Base-by-base conservation (phyloP, 2,888 invertebrate species). In the Hirtodrosophila histrioides region DNA sequence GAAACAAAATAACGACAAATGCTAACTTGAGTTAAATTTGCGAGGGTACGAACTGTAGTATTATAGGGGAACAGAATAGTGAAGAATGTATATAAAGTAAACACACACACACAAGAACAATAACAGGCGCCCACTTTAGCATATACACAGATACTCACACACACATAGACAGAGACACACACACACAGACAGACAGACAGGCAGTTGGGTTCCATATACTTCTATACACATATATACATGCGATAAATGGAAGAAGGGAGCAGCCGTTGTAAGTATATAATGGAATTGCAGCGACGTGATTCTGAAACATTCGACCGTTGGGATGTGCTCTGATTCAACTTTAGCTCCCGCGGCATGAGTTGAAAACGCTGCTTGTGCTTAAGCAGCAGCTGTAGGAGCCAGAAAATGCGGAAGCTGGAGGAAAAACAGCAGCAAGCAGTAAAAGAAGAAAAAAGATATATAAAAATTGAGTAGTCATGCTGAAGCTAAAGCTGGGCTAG, bases 311-410 rank as follows among this genome's bases (percentile, higher is more conserved):
- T 88, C 88, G 90, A 91, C 90, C 91, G 86, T 88, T 88, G 90
- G 90, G 91, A 91, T 90, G 88, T 88, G 90, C 88, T 89, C 89
- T 90, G 91, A 91, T 91, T 91, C 90, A 83, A 88, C 78, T 86
- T 88, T 87, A 49, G 82, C 67, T 82, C 73, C 82, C 79, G 78
- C 64, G 76, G 76, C 80, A 70, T 58, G 72, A 72, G 76, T 35
- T 48, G 68, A 11, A 44, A 24, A 37, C 29, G 44, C 48, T 50
- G 55, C 54, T 56, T 60, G 53, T 62, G 70, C 78, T 81, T 64
- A 54, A 58, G 56, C 44, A 58, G 55, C 17, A 6, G 37, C 1
- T 17, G 48, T 12, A 40, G 31, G n/a, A 24, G 55, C n/a, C 27
- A 3, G 27, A 27, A 27, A 27, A 27, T 27, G 27, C 27, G 27